phyloP scores from a whole-genome alignment of 1,140 invertebrate genomes.

The Myzus persicae region DNA sequence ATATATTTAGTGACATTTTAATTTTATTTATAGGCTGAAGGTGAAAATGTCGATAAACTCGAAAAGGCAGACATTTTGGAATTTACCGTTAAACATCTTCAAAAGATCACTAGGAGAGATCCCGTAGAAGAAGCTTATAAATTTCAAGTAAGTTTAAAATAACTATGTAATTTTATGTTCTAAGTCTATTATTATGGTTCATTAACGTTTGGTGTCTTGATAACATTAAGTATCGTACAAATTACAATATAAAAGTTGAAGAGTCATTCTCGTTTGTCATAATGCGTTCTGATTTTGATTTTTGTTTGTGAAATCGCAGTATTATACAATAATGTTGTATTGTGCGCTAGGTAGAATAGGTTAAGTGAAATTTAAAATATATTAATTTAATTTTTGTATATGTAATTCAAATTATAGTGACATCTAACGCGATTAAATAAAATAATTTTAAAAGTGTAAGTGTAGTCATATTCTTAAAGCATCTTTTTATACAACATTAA shows the following conservation, averaged over 20 bases:
- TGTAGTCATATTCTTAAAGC: not conserved
- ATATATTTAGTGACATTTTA: too few relatives aligned
- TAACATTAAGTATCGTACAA: not conserved
- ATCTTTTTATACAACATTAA: not conserved
- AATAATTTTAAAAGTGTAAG: not conserved
- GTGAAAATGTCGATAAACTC: conserved; percentile 71
- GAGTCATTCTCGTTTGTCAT: not conserved
- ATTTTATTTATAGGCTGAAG: conserved; percentile 64
- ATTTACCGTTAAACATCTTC: conserved; percentile 72
- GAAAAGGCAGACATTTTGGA: conserved; percentile 78
- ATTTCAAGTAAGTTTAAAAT: conserved; percentile 59
- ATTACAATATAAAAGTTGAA: not conserved
- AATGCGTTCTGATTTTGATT: not conserved
- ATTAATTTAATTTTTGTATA: not conserved
- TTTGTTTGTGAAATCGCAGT: not conserved
- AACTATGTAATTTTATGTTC: not conserved
- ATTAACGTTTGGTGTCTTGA: not conserved
- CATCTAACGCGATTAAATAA: not conserved
- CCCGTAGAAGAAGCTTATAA: conserved; percentile 60
- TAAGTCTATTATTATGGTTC: not conserved
- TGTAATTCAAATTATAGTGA: not conserved
- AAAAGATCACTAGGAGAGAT: conserved; percentile 66
- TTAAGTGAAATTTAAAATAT: conserved; percentile 1
- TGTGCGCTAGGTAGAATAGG: not conserved
- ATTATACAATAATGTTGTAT: not conserved